Evolutionary conservation across 2,888 invertebrate species (phyloP).

Genomic region (Philonicus albiceps): DNA sequence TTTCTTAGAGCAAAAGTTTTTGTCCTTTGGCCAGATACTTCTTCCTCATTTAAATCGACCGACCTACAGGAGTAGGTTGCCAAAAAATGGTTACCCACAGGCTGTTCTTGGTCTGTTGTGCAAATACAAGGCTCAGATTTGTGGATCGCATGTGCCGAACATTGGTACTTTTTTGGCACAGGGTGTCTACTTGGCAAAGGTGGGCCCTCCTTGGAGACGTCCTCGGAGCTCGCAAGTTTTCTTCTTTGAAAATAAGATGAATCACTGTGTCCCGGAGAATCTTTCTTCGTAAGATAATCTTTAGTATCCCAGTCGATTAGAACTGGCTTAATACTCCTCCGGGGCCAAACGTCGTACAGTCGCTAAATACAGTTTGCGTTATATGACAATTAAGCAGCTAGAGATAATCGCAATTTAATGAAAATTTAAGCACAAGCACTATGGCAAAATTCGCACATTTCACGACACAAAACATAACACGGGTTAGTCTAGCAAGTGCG

Average conservation of each 20-base stretch:
- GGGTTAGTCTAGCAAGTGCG: slow-evolving; percentile 4
- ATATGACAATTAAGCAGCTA: neutral
- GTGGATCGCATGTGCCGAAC: neutral
- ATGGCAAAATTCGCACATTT: neutral
- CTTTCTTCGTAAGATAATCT: neutral
- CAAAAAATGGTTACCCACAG: neutral
- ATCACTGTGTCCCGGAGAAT: neutral
- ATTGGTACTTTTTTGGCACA: neutral
- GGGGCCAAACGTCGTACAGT: neutral
- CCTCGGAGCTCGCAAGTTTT: neutral
- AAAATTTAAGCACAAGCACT: slow-evolving; percentile 5
- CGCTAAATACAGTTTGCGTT: neutral
- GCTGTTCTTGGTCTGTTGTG: neutral
- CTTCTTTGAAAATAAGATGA: neutral
- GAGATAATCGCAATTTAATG: neutral
- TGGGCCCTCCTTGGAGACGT: neutral
- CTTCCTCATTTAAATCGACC: neutral
- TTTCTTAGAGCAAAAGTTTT: slow-evolving; percentile 7
- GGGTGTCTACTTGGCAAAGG: neutral
- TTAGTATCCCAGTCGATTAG: neutral
- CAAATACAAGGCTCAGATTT: neutral
- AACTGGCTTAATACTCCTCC: neutral
- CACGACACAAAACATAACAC: slow-evolving; percentile 36
- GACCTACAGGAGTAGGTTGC: neutral
- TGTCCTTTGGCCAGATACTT: slow-evolving; percentile 2